Evolutionary conservation across 2,888 invertebrate genomes (phyloP).

Genomic region (Rotaria macrura): DNA sequence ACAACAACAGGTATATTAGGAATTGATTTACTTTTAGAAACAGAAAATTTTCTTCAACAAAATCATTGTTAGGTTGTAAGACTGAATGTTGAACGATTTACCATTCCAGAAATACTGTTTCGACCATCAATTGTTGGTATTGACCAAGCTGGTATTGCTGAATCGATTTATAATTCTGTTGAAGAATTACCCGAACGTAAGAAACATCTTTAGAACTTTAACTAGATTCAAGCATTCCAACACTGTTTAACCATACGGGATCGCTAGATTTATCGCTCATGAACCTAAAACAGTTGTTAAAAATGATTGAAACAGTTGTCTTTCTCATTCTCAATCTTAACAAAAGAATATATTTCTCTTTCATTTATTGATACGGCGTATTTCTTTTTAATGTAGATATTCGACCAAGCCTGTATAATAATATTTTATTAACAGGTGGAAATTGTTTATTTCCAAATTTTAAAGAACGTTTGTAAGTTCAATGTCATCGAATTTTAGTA

Average conservation of each 20-base stretch:
- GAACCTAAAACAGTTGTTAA: too few relatives aligned
- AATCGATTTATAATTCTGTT: slow-evolving; percentile 70
- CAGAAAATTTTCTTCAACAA: background rate
- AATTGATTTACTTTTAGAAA: background rate
- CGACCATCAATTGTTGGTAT: slow-evolving; percentile 87
- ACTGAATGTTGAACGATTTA: slow-evolving; percentile 82
- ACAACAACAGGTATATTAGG: slow-evolving; percentile 33
- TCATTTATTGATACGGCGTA: slow-evolving; percentile 28
- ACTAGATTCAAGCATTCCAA: background rate
- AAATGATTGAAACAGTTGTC: too few relatives aligned
- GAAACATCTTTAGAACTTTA: too few relatives aligned
- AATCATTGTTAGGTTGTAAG: slow-evolving; percentile 67
- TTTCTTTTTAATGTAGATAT: slow-evolving; percentile 48
- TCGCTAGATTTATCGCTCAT: too few relatives aligned
- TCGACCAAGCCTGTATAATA: slow-evolving; percentile 63
- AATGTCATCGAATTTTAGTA: too few relatives aligned
- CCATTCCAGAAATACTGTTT: slow-evolving; percentile 85
- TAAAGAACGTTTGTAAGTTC: slow-evolving; percentile 61
- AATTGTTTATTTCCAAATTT: slow-evolving; percentile 75
- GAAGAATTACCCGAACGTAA: slow-evolving; percentile 40
- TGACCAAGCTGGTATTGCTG: slow-evolving; percentile 76
- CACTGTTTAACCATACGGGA: too few relatives aligned
- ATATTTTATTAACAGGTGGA: slow-evolving; percentile 70
- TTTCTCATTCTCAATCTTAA: too few relatives aligned
- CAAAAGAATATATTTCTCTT: too few relatives aligned